Evolutionary conservation across 2,113 vertebrate genomes (phyloP).

Genomic region (Macquaria ambigua): DNA sequence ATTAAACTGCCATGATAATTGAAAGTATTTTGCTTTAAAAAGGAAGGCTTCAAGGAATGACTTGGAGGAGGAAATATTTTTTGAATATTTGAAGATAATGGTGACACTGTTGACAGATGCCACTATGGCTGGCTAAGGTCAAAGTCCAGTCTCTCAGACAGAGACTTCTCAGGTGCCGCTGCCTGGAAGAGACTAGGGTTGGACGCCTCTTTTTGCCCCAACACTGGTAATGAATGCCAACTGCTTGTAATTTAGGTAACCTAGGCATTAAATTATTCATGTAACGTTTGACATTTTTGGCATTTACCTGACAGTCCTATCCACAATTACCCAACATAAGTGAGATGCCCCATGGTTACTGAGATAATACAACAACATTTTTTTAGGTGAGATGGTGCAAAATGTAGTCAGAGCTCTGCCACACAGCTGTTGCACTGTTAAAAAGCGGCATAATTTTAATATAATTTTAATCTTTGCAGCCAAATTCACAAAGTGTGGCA

Average conservation of each 20-base stretch:
- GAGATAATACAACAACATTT: neutral
- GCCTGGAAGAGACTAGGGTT: neutral
- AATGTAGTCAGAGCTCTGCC: neutral
- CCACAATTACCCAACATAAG: neutral
- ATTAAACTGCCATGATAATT: neutral
- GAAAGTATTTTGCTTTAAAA: neutral
- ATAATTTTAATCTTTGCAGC: neutral
- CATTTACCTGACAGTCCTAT: neutral
- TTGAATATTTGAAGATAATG: neutral
- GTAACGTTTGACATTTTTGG: neutral
- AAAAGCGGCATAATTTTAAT: too few species aligned
- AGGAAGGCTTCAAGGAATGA: neutral
- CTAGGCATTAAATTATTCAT: neutral
- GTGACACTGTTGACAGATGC: constrained; percentile 8
- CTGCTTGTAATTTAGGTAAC: neutral
- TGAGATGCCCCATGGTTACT: neutral
- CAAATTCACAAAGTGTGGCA: neutral
- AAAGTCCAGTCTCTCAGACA: neutral
- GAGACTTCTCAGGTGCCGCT: neutral
- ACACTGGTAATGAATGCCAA: neutral
- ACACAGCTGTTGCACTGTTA: neutral
- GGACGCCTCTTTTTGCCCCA: neutral
- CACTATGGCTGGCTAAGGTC: neutral
- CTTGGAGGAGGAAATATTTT: neutral
- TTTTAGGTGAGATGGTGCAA: neutral